Base-by-base conservation (phyloP, 2,888 invertebrate genomes). In the Pharmacophagus antenor region DNA sequence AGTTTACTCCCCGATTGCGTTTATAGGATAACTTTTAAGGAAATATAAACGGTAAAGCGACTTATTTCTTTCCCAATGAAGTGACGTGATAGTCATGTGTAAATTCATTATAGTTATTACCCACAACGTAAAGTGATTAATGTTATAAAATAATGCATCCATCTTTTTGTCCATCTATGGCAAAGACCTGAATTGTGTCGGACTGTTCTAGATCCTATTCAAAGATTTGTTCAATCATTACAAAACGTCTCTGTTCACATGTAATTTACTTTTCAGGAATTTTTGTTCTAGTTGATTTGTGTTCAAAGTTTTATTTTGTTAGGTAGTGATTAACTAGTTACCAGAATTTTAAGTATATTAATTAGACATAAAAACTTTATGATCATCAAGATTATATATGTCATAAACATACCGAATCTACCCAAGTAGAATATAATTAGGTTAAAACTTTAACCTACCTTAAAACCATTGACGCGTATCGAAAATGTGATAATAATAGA, bases 401-500 rank as follows among this genome's bases (percentile, higher is more conserved):
- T 15, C 3, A 37, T 15, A n/a, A 37, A 3, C n/a, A n/a, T 4
- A 4, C 1, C 10, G 12, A 20, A 27, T 31, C 5, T 10, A 27
- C 54, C 31, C 21, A 55, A 55, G 23, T 55, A 22, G 22, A 23
- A 20, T 2, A 37, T 15, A 37, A 37, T 37, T 37, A 15, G n/a
- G n/a, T 5, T 37, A 37, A 37, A n/a, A n/a, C 3, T 37, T n/a
- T n/a, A n/a, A 47, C 27, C 37, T 42, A 17, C 42, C 18, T 44
- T 31, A 7, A 54, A 51, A 17, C 10, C 21, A 21, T 18, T 46
- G 17, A 57, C 18, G 46, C 22, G 46, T 15, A 51, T 22, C 44
- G 15, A 20, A 10, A 46, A 17, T 37, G 46, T n/a, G 59, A 59
- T 59, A 50, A 50, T 37, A 54, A 42, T 58, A 41, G 52, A 27